These are phyloP conservation scores for Wiebesia pumilae DNA, from an alignment of 1,140 invertebrate genomes.

Conservation along the genomic window DNA sequence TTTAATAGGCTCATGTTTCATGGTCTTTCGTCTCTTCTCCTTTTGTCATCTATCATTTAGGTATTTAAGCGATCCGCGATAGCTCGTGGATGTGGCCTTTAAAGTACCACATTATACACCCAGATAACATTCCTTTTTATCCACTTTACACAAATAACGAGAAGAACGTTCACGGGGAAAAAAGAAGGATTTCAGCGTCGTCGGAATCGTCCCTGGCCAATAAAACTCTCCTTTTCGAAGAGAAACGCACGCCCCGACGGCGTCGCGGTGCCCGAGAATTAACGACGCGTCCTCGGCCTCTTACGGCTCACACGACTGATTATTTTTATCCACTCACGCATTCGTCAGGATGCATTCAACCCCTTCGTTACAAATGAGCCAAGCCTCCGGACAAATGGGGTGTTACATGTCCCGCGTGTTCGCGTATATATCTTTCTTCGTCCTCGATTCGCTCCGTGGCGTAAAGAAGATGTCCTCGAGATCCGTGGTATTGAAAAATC, in stretches of 20 bases:
- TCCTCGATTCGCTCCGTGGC: neutral
- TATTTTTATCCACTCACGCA: conserved; percentile 56
- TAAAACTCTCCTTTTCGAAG: conserved; percentile 18
- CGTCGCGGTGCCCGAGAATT: neutral
- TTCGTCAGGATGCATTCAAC: neutral
- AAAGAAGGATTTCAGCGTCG: neutral
- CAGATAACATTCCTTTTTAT: conserved; percentile 45
- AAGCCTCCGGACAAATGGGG: conserved; percentile 56
- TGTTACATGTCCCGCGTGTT: conserved; percentile 49
- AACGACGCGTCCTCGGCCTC: conserved; percentile 54
- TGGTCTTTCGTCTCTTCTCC: conserved; percentile 8
- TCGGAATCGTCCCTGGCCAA: neutral
- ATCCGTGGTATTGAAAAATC: neutral
- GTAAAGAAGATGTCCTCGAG: neutral
- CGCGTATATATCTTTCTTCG: conserved; percentile 24
- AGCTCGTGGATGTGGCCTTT: conserved; percentile 22
- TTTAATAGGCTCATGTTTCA: conserved; percentile 26
- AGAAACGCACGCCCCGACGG: neutral
- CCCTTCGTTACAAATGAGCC: conserved; percentile 16
- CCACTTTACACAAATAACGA: conserved; percentile 40
- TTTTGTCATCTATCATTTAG: conserved; percentile 10
- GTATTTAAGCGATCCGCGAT: conserved; percentile 38
- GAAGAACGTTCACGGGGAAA: neutral
- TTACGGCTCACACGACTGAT: neutral
- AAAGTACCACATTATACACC: conserved; percentile 36